A percentile compares a stretch with the other conserved stretches of the same genome.
Conservation (phyloP, 2,113 vertebrate genomes). For the Morone chrysops region DNA sequence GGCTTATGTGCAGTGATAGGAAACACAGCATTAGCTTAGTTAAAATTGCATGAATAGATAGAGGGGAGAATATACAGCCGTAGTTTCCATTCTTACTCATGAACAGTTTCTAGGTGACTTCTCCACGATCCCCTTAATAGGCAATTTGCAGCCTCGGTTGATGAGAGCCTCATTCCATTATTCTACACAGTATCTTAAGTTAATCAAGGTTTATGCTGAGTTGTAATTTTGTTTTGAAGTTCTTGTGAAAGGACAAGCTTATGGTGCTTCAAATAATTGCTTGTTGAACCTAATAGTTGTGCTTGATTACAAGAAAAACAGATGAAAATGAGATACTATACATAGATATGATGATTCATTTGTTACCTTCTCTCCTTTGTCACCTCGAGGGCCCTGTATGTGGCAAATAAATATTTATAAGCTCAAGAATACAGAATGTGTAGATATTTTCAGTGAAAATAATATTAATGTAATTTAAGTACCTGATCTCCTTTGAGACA, state of each 20-base stretch:
- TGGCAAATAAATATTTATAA: slow-evolving; percentile 19
- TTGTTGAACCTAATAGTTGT: slow-evolving; percentile 42
- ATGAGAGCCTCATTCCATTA: slow-evolving; percentile 65
- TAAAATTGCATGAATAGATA: slow-evolving; percentile 43
- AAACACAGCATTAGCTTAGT: slow-evolving; percentile 31
- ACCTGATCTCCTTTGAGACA: slow-evolving; percentile 81
- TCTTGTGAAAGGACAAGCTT: slow-evolving; percentile 40
- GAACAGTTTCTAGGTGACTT: slow-evolving; percentile 53
- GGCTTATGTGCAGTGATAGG: slow-evolving; percentile 43
- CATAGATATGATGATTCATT: background rate
- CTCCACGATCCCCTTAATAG: slow-evolving; percentile 53
- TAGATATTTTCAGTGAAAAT: background rate
- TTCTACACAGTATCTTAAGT: slow-evolving; percentile 59
- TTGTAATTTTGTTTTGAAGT: slow-evolving; percentile 43
- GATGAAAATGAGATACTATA: background rate
- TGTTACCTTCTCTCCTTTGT: slow-evolving; percentile 81
- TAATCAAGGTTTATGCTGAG: slow-evolving; percentile 63
- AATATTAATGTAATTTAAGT: slow-evolving; percentile 33
- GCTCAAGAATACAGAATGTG: background rate
- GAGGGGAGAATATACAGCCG: slow-evolving; percentile 13
- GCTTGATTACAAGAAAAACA: slow-evolving; percentile 33
- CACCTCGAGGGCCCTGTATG: slow-evolving; percentile 74
- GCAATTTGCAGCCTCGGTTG: slow-evolving; percentile 65
- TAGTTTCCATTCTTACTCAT: slow-evolving; percentile 19
- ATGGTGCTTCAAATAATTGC: slow-evolving; percentile 44